phyloP scores from a whole-genome alignment of 1,140 invertebrate species.

The Choristoneura fumiferana region DNA sequence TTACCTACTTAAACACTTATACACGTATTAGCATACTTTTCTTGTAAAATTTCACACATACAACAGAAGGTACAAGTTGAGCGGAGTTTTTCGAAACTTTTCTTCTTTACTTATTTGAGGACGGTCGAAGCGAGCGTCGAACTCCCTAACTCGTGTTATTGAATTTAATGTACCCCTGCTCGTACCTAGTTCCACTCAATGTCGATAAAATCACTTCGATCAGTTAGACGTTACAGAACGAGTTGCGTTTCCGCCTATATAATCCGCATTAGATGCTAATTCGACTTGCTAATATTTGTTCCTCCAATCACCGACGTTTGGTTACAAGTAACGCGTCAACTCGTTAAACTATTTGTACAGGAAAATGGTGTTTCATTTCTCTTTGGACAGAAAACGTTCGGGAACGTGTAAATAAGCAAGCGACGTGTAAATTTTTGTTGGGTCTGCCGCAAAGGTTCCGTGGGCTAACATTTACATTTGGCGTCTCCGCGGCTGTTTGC shows the following conservation, averaged over 20 bases:
- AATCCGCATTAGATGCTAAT: neutral
- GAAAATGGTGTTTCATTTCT: constrained; percentile 38
- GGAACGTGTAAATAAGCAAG: constrained; percentile 36
- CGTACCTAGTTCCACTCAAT: constrained; percentile 59
- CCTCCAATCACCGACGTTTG: neutral
- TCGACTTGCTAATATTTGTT: neutral
- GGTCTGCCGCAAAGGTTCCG: constrained; percentile 57
- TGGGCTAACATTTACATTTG: constrained; percentile 67
- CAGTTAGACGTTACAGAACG: constrained; percentile 35
- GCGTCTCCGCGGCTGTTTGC: constrained; percentile 44
- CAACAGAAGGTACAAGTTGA: constrained; percentile 60
- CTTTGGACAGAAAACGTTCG: constrained; percentile 25
- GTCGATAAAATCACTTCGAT: constrained; percentile 64
- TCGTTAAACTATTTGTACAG: constrained; percentile 29
- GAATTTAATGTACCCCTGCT: constrained; percentile 72
- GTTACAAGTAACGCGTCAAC: constrained; percentile 22
- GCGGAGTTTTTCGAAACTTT: constrained; percentile 70
- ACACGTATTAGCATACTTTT: constrained; percentile 28
- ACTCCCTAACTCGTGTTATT: constrained; percentile 76
- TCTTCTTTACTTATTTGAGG: constrained; percentile 75
- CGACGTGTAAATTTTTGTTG: constrained; percentile 56
- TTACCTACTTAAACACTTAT: too few relatives aligned
- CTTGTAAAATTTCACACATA: constrained; percentile 55
- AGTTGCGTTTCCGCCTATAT: neutral
- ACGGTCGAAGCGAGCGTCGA: constrained; percentile 72